These are phyloP conservation scores for Andrena bucephala DNA, from an alignment of 2,888 invertebrate species.

Conservation along the genomic window DNA sequence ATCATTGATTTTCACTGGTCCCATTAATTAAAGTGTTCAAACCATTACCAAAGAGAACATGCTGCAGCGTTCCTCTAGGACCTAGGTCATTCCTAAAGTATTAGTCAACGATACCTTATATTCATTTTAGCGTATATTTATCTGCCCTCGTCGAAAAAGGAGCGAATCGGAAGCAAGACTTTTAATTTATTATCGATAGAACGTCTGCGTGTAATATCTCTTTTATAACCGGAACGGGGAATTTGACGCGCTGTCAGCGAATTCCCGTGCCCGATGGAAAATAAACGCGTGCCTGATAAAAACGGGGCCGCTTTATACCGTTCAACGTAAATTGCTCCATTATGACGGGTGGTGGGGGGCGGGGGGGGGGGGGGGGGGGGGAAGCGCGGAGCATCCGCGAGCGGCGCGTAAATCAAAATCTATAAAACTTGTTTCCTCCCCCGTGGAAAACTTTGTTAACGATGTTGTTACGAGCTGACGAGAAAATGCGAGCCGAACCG, in stretches of 20 bases:
- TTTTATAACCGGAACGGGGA: constrained; percentile 17
- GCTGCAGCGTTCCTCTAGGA: no score
- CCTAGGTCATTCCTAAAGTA: no score
- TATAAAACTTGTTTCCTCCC: constrained; percentile 38
- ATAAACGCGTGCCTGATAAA: constrained; percentile 45
- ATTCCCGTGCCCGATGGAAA: constrained; percentile 27
- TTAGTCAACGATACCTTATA: no score
- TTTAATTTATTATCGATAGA: background rate
- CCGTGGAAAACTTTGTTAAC: constrained; percentile 57
- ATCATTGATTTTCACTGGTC: no score
- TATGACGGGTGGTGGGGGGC: constrained; percentile 25
- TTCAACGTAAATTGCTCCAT: constrained; percentile 51
- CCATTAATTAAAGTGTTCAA: no score
- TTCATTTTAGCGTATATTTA: no score
- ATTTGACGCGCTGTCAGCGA: constrained; percentile 37
- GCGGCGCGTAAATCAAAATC: constrained; percentile 54
- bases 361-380: no score
- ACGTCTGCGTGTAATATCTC: constrained; percentile 8
- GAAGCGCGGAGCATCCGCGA: constrained; percentile 11
- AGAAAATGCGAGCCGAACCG: constrained; percentile 5
- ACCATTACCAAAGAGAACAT: no score
- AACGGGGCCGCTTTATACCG: constrained; percentile 38
- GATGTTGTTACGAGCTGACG: constrained; percentile 51
- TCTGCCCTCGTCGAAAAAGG: no score
- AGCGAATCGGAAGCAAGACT: no score